These are phyloP conservation scores for Tetrax tetrax DNA, from an alignment of 2,113 vertebrate species.

Conservation along the genomic window DNA sequence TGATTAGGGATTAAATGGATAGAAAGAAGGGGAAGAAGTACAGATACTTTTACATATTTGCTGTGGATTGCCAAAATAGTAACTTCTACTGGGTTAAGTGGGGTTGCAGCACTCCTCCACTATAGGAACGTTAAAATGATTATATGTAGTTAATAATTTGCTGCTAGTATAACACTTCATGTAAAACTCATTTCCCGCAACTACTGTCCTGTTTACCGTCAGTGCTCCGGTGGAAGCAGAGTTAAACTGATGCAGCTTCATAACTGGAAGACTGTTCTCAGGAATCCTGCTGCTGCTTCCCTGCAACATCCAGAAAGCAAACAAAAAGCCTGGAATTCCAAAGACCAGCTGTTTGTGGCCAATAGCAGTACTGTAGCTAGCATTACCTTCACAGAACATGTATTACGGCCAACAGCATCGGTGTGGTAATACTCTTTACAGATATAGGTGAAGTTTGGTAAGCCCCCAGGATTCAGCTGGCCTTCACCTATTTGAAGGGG, in stretches of 20 bases:
- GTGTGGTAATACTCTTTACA: not conserved
- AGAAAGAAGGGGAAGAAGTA: not conserved
- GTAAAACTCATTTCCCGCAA: not conserved
- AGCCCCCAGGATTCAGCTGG: not conserved
- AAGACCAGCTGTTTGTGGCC: not conserved
- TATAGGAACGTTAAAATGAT: fast-evolving
- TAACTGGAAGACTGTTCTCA: not conserved
- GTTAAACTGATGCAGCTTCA: not conserved
- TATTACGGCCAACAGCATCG: not conserved
- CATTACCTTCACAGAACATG: not conserved
- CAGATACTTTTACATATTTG: not conserved
- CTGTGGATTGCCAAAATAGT: not conserved
- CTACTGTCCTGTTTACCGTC: not conserved
- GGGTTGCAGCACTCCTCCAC: not conserved
- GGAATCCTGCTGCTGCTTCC: not conserved
- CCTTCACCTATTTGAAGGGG: not conserved
- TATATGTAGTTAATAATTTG: not conserved
- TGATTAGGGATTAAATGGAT: not conserved
- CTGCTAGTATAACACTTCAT: not conserved
- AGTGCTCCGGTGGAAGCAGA: not conserved
- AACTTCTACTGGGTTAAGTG: not conserved
- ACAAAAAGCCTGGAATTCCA: not conserved
- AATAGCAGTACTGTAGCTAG: not conserved
- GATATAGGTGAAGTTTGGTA: not conserved
- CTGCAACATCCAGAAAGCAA: not conserved